Base-by-base conservation (phyloP, 2,113 vertebrate genomes). In the Xenopus laevis region DNA sequence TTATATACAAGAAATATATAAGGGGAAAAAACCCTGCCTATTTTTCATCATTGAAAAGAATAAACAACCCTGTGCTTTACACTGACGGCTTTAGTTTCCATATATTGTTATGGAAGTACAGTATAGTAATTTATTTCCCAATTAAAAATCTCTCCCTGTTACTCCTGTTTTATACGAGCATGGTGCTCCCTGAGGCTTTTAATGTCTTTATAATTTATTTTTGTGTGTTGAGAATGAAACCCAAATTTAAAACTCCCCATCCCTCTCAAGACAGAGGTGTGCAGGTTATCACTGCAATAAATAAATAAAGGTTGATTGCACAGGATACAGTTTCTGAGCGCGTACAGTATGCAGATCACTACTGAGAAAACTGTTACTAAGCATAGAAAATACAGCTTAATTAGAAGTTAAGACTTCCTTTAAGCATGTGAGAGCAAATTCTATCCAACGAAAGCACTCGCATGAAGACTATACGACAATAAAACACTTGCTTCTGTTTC, bases 401-500 rank as follows among this genome's bases (percentile, higher is more conserved):
- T 60, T 60, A 27, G 55, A 58, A 23, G 58, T 23, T 60, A 21
- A 13, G 18, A 27, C 9, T 27, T 60, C 20, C 16, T n/a, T 55
- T 16, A 10, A 4, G 47, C 47, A 50, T 50, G 47, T 50, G 47
- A 50, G 47, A 50, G 15, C 6, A 12, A 50, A 13, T 13, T 50
- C 11, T 50, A 50, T 4, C 47, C 47, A 50, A 50, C 47, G 1
- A 50, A 12, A 16, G 47, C 11, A 16, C 47, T 50, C 11, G 13
- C 1, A 40, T 40, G 33, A 45, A 18, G 20, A 17, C 17, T 61
- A 13, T 60, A 50, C 27, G 78, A 73, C 69, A 83, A 80, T 69
- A 82, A 74, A 74, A 60, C 65, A 20, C n/a, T 77, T 20, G 57
- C 61, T 71, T 78, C 71, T 80, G 81, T 82, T 50, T 80, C 77